phyloP scores from a whole-genome alignment of 2,888 invertebrate species.

The Scaptomyza tumidula region DNA sequence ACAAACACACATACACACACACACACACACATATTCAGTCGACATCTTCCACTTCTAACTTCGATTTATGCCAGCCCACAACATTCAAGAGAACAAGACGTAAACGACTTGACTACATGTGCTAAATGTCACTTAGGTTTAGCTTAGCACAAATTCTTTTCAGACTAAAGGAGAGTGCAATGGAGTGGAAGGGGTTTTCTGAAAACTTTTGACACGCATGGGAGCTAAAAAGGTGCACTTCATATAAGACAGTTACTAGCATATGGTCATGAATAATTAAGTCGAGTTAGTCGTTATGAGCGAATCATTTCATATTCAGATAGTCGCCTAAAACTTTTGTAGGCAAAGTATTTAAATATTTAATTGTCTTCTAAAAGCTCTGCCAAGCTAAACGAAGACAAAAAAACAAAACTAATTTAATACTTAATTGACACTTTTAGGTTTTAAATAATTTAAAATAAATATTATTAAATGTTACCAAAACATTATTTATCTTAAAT shows the following conservation, averaged over 20 bases:
- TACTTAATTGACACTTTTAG: neutral
- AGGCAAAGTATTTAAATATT: neutral
- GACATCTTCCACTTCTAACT: constrained; percentile 24
- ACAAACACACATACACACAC: constrained; percentile 4
- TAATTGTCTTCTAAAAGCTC: neutral
- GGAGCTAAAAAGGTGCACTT: constrained; percentile 19
- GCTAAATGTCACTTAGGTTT: constrained; percentile 55
- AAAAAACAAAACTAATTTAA: neutral
- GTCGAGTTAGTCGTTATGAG: neutral
- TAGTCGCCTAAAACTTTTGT: neutral
- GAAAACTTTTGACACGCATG: constrained; percentile 33
- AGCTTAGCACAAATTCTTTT: neutral
- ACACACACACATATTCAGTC: constrained; percentile 5
- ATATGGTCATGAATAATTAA: constrained; percentile 22
- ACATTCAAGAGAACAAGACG: constrained; percentile 39
- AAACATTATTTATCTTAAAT: neutral
- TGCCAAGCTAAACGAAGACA: neutral
- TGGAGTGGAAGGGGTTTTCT: neutral
- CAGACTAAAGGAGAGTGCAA: neutral
- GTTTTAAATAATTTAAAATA: too few species aligned
- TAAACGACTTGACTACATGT: constrained; percentile 41
- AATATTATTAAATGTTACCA: neutral
- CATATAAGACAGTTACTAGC: constrained; percentile 13
- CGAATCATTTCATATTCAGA: constrained; percentile 18
- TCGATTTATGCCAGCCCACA: constrained; percentile 44